These are phyloP conservation scores for Drosophila teissieri DNA, from an alignment of 1,140 invertebrate genomes.

Conservation along the genomic window DNA sequence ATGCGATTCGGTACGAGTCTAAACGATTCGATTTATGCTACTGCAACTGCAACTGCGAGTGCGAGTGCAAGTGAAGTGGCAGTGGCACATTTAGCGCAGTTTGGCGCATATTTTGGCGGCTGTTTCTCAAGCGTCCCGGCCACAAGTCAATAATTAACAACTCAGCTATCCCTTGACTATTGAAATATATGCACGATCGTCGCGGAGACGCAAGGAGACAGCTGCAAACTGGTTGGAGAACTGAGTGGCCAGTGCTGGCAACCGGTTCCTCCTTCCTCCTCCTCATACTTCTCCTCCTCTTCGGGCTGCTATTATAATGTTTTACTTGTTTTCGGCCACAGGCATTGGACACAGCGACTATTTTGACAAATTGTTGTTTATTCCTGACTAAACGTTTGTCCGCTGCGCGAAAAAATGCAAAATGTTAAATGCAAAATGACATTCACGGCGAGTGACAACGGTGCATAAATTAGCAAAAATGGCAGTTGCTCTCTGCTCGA, in stretches of 20 bases:
- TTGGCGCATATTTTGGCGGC: constrained; percentile 53
- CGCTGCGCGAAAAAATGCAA: constrained; percentile 34
- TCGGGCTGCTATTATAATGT: constrained; percentile 27
- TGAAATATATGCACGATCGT: constrained; percentile 51
- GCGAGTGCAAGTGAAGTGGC: background rate
- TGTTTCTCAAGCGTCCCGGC: constrained; percentile 21
- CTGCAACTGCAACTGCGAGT: constrained; percentile 29
- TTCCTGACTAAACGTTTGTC: constrained; percentile 73
- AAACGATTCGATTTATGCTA: constrained; percentile 16
- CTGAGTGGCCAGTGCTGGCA: constrained; percentile 5
- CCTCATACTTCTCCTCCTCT: constrained; percentile 8
- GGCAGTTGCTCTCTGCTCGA: background rate
- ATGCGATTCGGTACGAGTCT: constrained; percentile 3
- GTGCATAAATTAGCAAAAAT: constrained; percentile 56
- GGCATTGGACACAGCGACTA: constrained; percentile 35
- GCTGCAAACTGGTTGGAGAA: constrained; percentile 73
- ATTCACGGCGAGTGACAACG: constrained; percentile 48
- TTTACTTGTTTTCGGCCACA: constrained; percentile 28
- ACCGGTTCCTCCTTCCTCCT: constrained; percentile 31
- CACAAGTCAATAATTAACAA: constrained; percentile 72
- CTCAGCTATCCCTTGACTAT: constrained; percentile 78
- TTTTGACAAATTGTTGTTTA: constrained; percentile 71
- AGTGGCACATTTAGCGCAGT: constrained; percentile 48
- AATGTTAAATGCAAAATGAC: constrained; percentile 48
- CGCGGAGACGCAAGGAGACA: constrained; percentile 29